A percentile compares a stretch with the other conserved stretches of the same genome.
These are phyloP conservation scores for Pachyramphus minor DNA, from an alignment of 2,113 vertebrate species.

Conservation along the genomic window DNA sequence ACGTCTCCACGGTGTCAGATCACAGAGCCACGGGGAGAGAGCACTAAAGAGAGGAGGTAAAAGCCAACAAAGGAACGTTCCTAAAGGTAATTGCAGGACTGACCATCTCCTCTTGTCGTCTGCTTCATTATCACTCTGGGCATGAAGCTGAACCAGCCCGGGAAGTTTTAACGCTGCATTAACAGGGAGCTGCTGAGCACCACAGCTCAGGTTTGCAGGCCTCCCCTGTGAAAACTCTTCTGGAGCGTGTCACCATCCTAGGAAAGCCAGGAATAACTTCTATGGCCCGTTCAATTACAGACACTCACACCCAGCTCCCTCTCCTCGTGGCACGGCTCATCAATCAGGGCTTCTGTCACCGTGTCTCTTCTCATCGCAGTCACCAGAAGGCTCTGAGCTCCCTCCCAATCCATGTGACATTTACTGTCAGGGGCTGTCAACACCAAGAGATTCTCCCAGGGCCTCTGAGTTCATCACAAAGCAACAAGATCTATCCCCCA, in stretches of 20 bases:
- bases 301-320: slow-evolving; percentile 25
- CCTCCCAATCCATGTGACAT: slow-evolving; percentile 47
- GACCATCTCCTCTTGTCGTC: neutral
- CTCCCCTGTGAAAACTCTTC: neutral
- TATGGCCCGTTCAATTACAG: slow-evolving; percentile 12
- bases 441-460: slow-evolving; percentile 61
- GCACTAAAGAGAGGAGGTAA: neutral
- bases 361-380: slow-evolving; percentile 63
- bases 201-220: neutral
- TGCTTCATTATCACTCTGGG: neutral
- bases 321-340: slow-evolving; percentile 52
- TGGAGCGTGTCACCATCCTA: neutral
- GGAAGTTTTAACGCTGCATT: neutral
- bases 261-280: slow-evolving; percentile 48
- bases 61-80: neutral
- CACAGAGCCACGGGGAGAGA: neutral
- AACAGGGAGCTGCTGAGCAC: neutral
- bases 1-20: neutral
- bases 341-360: slow-evolving; percentile 60
- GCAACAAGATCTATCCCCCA: slow-evolving; percentile 19
- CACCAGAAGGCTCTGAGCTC: slow-evolving; percentile 55
- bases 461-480: slow-evolving; percentile 46
- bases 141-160: neutral
- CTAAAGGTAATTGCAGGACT: neutral
- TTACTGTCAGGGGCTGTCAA: slow-evolving; percentile 68